Percentiles rank a stretch among this genome's conserved stretches.
Conservation (phyloP, 2,113 vertebrate genomes). For the Pterocles gutturalis region DNA sequence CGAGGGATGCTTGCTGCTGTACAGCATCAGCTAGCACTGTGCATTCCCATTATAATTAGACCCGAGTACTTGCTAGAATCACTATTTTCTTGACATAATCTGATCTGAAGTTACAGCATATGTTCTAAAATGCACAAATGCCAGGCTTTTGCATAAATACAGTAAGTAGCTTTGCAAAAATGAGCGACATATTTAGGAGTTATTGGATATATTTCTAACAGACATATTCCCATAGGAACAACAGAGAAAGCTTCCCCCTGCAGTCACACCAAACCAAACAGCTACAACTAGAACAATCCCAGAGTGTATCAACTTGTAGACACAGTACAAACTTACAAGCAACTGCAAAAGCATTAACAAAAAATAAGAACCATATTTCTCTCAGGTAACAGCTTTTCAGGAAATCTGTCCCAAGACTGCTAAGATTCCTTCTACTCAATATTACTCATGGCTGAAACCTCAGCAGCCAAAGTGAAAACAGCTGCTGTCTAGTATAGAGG, state of each 20-base stretch:
- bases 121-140: background rate
- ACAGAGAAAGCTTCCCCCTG: background rate
- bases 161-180: background rate
- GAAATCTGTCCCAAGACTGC: background rate
- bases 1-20: background rate
- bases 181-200: background rate
- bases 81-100: background rate
- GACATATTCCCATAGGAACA: background rate
- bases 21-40: background rate
- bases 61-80: fast-evolving
- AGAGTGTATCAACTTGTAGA: background rate
- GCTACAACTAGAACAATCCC: background rate
- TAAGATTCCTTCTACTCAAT: background rate
- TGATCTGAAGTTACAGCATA: background rate
- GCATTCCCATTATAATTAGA: background rate
- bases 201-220: background rate
- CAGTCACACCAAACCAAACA: background rate
- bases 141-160: background rate
- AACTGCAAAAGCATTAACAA: background rate
- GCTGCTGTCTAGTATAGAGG: background rate
- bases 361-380: background rate
- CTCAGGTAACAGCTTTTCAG: background rate
- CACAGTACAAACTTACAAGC: background rate
- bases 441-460: background rate
- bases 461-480: background rate